These are phyloP conservation scores for Propithecus deckenii DNA, from an alignment of 2,797 vertebrate genomes.

Conservation along the genomic window DNA sequence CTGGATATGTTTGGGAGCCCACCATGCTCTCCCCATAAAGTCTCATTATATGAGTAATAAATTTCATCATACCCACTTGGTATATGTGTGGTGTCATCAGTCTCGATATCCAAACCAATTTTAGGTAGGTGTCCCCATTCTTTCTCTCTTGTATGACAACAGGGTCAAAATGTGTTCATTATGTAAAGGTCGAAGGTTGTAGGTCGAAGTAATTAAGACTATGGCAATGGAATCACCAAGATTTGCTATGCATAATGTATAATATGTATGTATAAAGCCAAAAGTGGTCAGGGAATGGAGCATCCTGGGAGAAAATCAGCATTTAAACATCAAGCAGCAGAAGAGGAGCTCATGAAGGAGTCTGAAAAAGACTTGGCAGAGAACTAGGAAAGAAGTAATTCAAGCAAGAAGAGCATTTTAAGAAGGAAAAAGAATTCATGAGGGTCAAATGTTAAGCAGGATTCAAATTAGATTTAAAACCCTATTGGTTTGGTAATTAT, in stretches of 20 bases:
- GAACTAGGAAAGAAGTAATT: neutral
- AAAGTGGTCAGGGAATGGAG: neutral
- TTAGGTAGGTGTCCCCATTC: neutral
- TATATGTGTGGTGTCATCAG: neutral
- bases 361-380: conserved; percentile 41
- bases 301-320: conserved; percentile 2
- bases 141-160: neutral
- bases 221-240: neutral
- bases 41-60: conserved; percentile 25
- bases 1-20: neutral
- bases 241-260: conserved; percentile 1
- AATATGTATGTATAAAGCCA: neutral
- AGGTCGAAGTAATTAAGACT: neutral
- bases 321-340: conserved; percentile 24
- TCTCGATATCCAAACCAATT: neutral
- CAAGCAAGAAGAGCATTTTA: conserved; percentile 38
- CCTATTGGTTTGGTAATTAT: neutral
- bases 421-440: conserved; percentile 13
- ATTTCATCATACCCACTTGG: neutral
- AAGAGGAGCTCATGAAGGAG: neutral
- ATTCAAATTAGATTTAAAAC: conserved; percentile 40
- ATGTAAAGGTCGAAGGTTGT: neutral
- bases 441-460: conserved; percentile 24
- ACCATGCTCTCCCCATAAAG: neutral
- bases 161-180: neutral